Evolutionary conservation across 2,113 vertebrate species (phyloP).

Genomic region (Vimba vimba): DNA sequence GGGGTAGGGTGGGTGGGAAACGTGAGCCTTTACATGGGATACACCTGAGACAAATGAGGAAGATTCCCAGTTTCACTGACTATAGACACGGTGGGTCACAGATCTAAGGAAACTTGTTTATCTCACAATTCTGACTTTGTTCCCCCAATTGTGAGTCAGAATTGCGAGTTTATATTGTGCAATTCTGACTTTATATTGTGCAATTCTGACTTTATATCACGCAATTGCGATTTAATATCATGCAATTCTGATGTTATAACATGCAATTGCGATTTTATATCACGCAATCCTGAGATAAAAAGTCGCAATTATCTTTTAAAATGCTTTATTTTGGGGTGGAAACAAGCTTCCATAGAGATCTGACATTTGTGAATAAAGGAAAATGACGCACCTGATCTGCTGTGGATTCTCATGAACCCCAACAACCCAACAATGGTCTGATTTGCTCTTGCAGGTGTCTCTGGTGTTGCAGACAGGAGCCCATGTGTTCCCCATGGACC

Average conservation of each 20-base stretch:
- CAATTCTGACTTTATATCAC: no score
- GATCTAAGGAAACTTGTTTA: no score
- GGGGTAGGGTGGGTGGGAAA: slow-evolving; percentile 92
- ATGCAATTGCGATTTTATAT: no score
- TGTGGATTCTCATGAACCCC: slow-evolving; percentile 93
- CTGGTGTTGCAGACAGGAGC: slow-evolving; percentile 87
- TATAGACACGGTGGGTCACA: neutral
- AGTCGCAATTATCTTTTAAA: no score
- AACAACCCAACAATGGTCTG: slow-evolving; percentile 95
- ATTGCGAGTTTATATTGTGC: no score
- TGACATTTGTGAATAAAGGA: neutral
- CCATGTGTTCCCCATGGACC: slow-evolving; percentile 87
- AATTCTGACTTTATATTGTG: no score
- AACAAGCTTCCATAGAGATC: neutral
- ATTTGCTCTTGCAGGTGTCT: slow-evolving; percentile 91
- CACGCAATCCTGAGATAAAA: no score
- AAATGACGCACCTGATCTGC: slow-evolving; percentile 86
- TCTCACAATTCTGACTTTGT: no score
- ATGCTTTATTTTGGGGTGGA: no score
- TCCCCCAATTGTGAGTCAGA: no score
- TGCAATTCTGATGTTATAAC: no score
- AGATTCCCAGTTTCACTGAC: neutral
- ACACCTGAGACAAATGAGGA: slow-evolving; percentile 77
- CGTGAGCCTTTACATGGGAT: slow-evolving; percentile 95
- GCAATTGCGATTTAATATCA: no score